Evolutionary conservation across 2,888 invertebrate species (phyloP).

Genomic region (Melipona bicolor): DNA sequence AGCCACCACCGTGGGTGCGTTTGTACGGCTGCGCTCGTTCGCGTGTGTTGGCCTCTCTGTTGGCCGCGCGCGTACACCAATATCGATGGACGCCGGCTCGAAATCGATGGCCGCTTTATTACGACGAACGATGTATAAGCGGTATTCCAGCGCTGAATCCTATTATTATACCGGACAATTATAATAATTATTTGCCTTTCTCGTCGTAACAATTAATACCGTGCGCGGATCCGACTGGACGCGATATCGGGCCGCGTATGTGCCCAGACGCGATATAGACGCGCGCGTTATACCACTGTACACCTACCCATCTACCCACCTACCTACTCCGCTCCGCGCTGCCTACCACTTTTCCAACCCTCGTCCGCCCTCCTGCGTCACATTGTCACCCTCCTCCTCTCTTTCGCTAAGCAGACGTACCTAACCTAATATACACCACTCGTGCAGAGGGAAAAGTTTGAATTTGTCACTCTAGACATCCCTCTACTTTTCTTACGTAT

Average conservation of each 20-base stretch:
- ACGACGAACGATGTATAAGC: constrained; percentile 74
- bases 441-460: too few species aligned
- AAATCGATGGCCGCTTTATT: constrained; percentile 75
- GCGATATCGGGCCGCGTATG: constrained; percentile 72
- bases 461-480: too few species aligned
- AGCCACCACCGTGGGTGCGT: too few species aligned
- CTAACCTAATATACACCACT: too few species aligned
- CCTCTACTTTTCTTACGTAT: too few species aligned
- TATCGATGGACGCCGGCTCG: constrained; percentile 71
- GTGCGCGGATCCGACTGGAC: constrained; percentile 57
- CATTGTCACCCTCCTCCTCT: too few species aligned
- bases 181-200: constrained; percentile 84
- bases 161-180: constrained; percentile 82
- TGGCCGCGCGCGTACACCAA: constrained; percentile 49
- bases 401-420: too few species aligned
- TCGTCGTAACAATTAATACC: constrained; percentile 83
- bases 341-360: too few species aligned
- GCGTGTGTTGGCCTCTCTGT: neutral
- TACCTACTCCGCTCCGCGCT: constrained; percentile 8
- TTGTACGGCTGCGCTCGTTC: constrained; percentile 2
- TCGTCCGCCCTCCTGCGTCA: too few species aligned
- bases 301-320: constrained; percentile 10
- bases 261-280: constrained; percentile 46
- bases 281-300: constrained; percentile 26
- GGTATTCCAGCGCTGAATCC: constrained; percentile 76